These are phyloP conservation scores for Lepus oiostolus DNA, from an alignment of 2,797 vertebrate genomes.

Conservation along the genomic window DNA sequence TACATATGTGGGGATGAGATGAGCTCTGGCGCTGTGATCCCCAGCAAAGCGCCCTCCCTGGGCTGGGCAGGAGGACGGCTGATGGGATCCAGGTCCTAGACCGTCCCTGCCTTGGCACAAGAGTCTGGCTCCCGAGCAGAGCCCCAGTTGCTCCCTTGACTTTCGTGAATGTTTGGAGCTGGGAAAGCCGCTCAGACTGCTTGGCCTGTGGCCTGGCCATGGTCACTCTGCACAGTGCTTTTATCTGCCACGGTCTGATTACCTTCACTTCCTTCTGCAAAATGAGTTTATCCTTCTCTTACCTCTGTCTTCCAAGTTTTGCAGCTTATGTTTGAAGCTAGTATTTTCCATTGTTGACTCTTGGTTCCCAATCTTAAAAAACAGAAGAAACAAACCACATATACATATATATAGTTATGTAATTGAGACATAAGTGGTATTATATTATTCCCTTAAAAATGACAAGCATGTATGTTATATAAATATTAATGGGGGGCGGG, in stretches of 20 bases:
- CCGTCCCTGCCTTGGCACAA: neutral
- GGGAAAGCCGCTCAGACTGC: neutral
- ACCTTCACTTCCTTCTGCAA: neutral
- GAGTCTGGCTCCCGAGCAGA: neutral
- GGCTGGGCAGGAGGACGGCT: neutral
- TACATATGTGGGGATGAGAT: neutral
- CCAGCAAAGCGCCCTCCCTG: neutral
- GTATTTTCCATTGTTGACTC: constrained; percentile 39
- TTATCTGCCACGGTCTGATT: neutral
- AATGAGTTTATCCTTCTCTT: neutral
- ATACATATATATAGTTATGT: neutral
- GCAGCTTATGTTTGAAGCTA: constrained; percentile 66
- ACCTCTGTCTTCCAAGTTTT: constrained; percentile 68
- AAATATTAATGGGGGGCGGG: rapidly evolving
- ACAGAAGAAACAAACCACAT: neutral
- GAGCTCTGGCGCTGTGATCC: neutral
- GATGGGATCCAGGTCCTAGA: neutral
- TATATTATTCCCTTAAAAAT: neutral
- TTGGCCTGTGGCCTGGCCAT: neutral
- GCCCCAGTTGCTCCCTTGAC: neutral
- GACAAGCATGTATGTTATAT: neutral
- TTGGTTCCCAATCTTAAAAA: constrained; percentile 61
- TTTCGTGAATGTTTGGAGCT: neutral
- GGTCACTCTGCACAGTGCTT: neutral
- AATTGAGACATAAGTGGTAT: neutral